Evolutionary conservation across 2,113 vertebrate species (phyloP).

Genomic region (Channa argus): DNA sequence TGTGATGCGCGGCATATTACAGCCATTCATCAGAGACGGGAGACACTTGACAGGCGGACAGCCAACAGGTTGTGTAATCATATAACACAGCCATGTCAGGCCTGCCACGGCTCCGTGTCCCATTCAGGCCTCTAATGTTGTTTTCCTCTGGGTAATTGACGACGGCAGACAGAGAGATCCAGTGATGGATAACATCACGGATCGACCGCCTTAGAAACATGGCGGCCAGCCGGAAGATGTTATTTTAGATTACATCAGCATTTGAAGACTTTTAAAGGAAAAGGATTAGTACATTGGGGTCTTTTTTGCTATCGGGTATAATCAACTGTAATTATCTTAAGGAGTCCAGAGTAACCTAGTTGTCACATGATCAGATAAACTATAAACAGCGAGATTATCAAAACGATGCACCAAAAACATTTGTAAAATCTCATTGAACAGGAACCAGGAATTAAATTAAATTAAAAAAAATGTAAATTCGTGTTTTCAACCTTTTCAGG

Average conservation of each 20-base stretch:
- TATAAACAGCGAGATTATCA: not conserved
- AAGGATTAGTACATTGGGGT: conserved; percentile 7
- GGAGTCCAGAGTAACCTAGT: no score
- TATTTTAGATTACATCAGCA: conserved; percentile 51
- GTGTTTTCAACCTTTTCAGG: no score
- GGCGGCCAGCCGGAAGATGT: conserved; percentile 63
- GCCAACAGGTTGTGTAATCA: conserved; percentile 85
- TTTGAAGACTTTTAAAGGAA: conserved; percentile 48
- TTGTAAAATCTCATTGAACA: not conserved
- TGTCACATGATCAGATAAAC: not conserved
- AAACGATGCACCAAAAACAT: not conserved
- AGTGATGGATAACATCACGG: conserved; percentile 75
- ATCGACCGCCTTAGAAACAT: conserved; percentile 52
- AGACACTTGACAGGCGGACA: conserved; percentile 82
- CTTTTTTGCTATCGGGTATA: not conserved
- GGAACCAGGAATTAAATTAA: no score
- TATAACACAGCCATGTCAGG: conserved; percentile 83
- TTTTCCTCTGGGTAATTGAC: conserved; percentile 79
- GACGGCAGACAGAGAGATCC: conserved; percentile 65
- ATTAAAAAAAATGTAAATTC: no score
- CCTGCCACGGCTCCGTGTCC: conserved; percentile 69
- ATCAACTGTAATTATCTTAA: not conserved
- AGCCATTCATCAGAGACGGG: conserved; percentile 83
- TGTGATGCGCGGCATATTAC: conserved; percentile 83
- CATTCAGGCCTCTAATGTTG: conserved; percentile 81